phyloP scores from a whole-genome alignment of 2,888 invertebrate species.

The Ornithoptera alexandrae region DNA sequence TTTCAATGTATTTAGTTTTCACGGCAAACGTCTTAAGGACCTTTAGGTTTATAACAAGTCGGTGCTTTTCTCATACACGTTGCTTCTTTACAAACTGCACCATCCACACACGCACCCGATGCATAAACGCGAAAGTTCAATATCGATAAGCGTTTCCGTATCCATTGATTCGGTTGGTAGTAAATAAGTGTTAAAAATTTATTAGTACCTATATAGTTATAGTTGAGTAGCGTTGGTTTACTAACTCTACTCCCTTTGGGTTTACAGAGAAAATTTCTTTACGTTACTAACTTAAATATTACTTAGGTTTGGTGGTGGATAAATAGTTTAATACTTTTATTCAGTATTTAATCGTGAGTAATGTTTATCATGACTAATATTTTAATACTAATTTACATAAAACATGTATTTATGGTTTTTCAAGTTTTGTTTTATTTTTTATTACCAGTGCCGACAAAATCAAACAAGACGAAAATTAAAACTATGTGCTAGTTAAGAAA shows the following conservation, averaged over 20 bases:
- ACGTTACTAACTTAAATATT: conserved; percentile 60
- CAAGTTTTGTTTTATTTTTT: conserved; percentile 48
- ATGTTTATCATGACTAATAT: conserved; percentile 61
- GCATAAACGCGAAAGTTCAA: conserved; percentile 3
- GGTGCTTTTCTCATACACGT: conserved; percentile 22
- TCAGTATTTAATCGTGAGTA: conserved; percentile 66
- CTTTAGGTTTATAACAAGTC: conserved; percentile 4
- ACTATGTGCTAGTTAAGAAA: too few species aligned
- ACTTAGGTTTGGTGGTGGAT: conserved; percentile 70
- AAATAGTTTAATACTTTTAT: conserved; percentile 59
- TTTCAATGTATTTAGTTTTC: not conserved
- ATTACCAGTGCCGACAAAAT: not conserved
- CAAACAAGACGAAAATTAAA: too few species aligned
- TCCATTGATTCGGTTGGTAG: conserved; percentile 46
- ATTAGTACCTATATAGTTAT: conserved; percentile 33
- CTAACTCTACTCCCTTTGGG: conserved; percentile 27
- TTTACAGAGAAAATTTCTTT: conserved; percentile 40
- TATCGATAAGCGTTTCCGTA: conserved; percentile 10
- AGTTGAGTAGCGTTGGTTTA: conserved; percentile 28
- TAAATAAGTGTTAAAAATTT: conserved; percentile 61
- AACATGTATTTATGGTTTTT: conserved; percentile 61
- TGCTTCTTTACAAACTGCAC: conserved; percentile 9
- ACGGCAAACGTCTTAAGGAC: not conserved
- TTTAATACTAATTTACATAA: conserved; percentile 53
- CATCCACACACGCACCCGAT: conserved; percentile 12